Evolutionary conservation across 2,113 vertebrate genomes (phyloP), one percentile per base, ranked within the genome.

Genomic region (Ammospiza nelsoni): DNA sequence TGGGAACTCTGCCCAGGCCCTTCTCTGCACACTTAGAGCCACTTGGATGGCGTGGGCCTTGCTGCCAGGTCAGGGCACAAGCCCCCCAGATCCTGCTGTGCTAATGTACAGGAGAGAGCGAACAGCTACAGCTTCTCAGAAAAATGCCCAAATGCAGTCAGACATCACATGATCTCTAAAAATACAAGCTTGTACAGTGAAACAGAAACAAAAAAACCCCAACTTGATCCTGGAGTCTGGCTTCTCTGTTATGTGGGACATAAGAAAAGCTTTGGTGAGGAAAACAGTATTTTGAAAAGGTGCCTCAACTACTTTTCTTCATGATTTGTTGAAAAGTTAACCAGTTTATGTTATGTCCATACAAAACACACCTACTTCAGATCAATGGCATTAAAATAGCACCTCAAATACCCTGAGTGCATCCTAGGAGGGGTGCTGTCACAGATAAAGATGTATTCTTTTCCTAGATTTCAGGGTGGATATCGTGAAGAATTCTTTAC

Each of bases 41-140:
- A 4, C 62, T 24, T 23, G 33, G 28, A 31, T 55, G 67, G 54
- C 0, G 0, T 20, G 25, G 63, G 23, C 46, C 54, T 54, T 24
- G 54, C 66, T 68, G 77, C 67, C 46, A 61, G 58, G 68, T 49
- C 44, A 54, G 41, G 46, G 58, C 22, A 44, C 8, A 22, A 78
- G 18, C 41, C 35, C 46, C 55, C 24, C 39, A 46, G 24, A 87
- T 78, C 62, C 78, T 71, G 58, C 69, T 78, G 9, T 12, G 39
- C 24, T 37, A 15, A 89, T 7, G 39, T 9, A 44, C 0, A 2
- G 33, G 62, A 84, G 29, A 51, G 24, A 75, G 31, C 90, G 46
- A 92, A 59, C 31, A 85, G 57, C 57, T 63, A 72, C n/a, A 29
- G 74, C 57, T 37, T 28, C 71, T 57, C 6, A 1, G 57, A 75